phyloP scores from a whole-genome alignment of 2,113 vertebrate genomes.

The Vimba vimba region DNA sequence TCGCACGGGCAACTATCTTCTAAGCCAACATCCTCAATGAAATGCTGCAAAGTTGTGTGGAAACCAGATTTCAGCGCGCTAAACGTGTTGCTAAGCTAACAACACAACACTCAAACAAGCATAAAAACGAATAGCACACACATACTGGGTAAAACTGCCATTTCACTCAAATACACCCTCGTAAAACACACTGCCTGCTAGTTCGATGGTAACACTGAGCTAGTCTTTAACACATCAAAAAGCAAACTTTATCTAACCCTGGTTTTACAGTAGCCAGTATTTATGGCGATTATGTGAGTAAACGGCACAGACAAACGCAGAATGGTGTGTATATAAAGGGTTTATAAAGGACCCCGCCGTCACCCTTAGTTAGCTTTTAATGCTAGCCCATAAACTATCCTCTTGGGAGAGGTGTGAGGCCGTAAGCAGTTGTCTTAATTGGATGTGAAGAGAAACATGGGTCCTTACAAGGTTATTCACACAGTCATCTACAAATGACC shows the following conservation, averaged over 20 bases:
- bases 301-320: conserved; percentile 35
- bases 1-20: not conserved
- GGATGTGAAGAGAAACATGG: conserved; percentile 83
- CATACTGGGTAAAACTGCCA: not conserved
- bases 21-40: too few species aligned
- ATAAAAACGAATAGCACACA: not conserved
- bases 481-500: conserved; percentile 85
- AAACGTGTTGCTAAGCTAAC: not conserved
- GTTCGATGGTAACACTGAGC: not conserved
- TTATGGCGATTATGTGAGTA: conserved; percentile 29
- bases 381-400: conserved; percentile 84
- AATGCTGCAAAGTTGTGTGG: too few species aligned
- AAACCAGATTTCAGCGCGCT: too few species aligned
- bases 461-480: conserved; percentile 87
- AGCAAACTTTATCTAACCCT: conserved; percentile 37
- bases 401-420: conserved; percentile 75
- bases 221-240: conserved; percentile 42
- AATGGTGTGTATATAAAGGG: not conserved
- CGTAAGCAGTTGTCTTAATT: conserved; percentile 83
- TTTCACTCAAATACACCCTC: not conserved
- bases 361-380: conserved; percentile 80
- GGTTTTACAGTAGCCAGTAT: conserved; percentile 22
- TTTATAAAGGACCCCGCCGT: conserved; percentile 43
- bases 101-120: not conserved
- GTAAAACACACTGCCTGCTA: not conserved